These are phyloP conservation scores for Bilobella aurantiaca DNA, from an alignment of 1,140 invertebrate species.

Conservation along the genomic window DNA sequence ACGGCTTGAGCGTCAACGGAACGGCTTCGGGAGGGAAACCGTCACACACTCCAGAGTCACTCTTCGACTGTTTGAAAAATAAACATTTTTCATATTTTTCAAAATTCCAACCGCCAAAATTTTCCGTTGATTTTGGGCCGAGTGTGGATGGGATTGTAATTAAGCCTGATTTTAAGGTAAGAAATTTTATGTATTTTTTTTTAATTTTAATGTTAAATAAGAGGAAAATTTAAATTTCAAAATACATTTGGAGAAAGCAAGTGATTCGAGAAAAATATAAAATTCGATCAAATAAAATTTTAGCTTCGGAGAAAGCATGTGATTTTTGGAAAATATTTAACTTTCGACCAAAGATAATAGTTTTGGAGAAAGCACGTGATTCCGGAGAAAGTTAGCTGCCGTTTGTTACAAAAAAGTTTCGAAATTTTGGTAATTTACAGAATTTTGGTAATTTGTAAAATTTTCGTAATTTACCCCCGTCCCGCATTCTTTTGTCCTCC, in stretches of 20 bases:
- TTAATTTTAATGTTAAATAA: background rate
- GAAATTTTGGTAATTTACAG: too few relatives aligned
- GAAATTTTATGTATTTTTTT: background rate
- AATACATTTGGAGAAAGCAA: background rate
- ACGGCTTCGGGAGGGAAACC: slow-evolving; percentile 7
- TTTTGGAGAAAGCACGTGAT: too few relatives aligned
- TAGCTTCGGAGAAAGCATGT: too few relatives aligned
- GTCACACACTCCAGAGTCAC: slow-evolving; percentile 16
- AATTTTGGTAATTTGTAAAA: too few relatives aligned
- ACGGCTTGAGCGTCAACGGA: background rate
- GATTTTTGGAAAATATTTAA: too few relatives aligned
- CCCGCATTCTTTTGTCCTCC: too few relatives aligned
- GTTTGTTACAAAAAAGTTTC: too few relatives aligned
- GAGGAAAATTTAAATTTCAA: background rate
- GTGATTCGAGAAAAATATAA: background rate
- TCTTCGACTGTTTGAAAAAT: slow-evolving; percentile 32
- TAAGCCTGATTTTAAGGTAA: slow-evolving; percentile 44
- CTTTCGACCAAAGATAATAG: too few relatives aligned
- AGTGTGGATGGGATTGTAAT: slow-evolving; percentile 79
- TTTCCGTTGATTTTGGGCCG: slow-evolving; percentile 75
- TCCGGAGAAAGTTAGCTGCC: too few relatives aligned
- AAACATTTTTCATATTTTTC: slow-evolving; percentile 40
- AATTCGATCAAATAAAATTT: too few relatives aligned
- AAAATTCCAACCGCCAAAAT: slow-evolving; percentile 69
- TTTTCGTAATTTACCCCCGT: too few relatives aligned